These are phyloP conservation scores for Columbina picui DNA, from an alignment of 2,113 vertebrate species.

Conservation along the genomic window DNA sequence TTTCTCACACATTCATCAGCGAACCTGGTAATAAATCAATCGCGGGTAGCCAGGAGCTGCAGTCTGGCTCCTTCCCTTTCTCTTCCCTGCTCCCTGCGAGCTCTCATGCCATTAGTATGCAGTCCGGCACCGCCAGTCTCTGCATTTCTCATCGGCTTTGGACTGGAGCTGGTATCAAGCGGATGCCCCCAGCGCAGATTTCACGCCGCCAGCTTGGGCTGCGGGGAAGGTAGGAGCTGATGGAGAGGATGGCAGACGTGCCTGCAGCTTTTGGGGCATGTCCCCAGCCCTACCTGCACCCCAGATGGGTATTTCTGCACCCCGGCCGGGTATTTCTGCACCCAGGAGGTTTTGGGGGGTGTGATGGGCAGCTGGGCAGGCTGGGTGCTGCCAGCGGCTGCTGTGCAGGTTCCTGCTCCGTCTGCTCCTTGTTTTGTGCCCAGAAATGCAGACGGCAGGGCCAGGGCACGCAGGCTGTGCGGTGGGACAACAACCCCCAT, in stretches of 20 bases:
- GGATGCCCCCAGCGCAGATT: slow-evolving; percentile 39
- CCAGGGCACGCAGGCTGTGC: not conserved
- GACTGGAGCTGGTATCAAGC: slow-evolving; percentile 33
- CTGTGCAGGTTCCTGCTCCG: rapidly evolving
- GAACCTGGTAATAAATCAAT: slow-evolving; percentile 77
- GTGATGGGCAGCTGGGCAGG: rapidly evolving
- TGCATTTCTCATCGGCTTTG: slow-evolving; percentile 41
- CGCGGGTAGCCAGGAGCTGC: slow-evolving; percentile 71
- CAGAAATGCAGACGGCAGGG: not conserved
- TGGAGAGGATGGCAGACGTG: not conserved
- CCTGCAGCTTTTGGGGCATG: not conserved
- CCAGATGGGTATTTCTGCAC: not conserved
- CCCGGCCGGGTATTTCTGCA: not conserved
- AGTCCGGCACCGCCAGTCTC: slow-evolving; percentile 24
- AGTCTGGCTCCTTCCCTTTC: slow-evolving; percentile 62
- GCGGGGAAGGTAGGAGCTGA: not conserved
- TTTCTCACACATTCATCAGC: slow-evolving; percentile 76
- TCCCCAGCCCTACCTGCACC: rapidly evolving
- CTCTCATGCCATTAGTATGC: slow-evolving; percentile 63
- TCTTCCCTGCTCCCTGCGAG: slow-evolving; percentile 35
- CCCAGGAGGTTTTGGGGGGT: not conserved
- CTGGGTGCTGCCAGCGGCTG: not conserved
- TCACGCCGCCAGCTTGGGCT: not conserved
- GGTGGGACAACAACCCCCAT: not conserved
- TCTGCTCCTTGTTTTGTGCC: not conserved